Conservation (phyloP, 2,888 invertebrate genomes). For the Temnothorax rugatulus region DNA sequence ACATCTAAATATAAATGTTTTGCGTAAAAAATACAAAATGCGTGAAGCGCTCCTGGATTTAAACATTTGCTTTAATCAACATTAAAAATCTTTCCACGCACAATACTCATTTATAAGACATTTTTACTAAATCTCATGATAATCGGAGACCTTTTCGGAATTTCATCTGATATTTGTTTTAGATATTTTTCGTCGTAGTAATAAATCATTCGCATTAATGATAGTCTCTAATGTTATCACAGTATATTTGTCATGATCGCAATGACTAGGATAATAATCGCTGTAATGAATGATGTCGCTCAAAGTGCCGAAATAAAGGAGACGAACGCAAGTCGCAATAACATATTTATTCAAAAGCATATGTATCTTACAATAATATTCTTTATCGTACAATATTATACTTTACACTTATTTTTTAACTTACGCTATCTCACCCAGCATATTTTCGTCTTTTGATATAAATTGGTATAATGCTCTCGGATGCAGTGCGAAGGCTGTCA, state of each 20-base stretch:
- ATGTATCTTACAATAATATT: neutral
- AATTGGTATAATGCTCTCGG: neutral
- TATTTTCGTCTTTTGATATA: neutral
- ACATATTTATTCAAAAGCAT: conserved; percentile 45
- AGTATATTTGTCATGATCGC: conserved; percentile 47
- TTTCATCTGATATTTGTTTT: conserved; percentile 23
- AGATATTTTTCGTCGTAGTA: conserved; percentile 33
- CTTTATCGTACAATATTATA: neutral
- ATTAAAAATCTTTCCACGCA: neutral
- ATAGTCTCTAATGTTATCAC: conserved; percentile 41
- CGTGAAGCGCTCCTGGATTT: neutral
- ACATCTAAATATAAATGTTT: conserved; percentile 5
- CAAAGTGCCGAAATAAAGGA: conserved; percentile 74
- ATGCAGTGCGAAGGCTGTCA: neutral
- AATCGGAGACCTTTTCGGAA: conserved; percentile 5
- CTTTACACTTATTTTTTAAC: neutral
- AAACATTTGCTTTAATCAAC: neutral
- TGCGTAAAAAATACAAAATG: neutral
- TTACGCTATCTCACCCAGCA: neutral
- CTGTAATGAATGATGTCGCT: conserved; percentile 68
- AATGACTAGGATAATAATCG: conserved; percentile 41
- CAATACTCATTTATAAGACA: neutral
- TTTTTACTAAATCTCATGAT: conserved; percentile 15
- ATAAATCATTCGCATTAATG: conserved; percentile 40
- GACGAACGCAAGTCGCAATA: conserved; percentile 52